A percentile compares a stretch with the other conserved stretches of the same genome.
Evolutionary conservation across 1,140 invertebrate species (phyloP).

Genomic region (Papilio aristodemus): DNA sequence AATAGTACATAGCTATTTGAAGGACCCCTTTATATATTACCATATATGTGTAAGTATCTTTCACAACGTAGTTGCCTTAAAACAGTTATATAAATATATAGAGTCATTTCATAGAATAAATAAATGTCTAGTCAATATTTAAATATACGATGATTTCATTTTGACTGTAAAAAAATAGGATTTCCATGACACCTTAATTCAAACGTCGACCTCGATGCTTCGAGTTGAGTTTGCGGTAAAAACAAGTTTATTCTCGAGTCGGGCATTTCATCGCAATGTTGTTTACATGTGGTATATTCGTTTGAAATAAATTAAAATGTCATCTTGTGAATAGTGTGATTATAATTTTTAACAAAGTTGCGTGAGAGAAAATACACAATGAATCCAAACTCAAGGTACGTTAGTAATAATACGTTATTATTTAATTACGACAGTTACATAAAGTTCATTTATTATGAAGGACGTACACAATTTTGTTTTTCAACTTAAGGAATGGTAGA

Average conservation of each 20-base stretch:
- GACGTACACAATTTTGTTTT: not conserved
- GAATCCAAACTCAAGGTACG: not conserved
- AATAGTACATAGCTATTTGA: too few species aligned
- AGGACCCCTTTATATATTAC: too few species aligned
- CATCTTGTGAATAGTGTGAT: not conserved
- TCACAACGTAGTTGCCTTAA: not conserved
- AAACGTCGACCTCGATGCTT: not conserved
- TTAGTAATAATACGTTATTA: not conserved
- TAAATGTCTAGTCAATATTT: not conserved
- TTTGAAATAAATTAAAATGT: not conserved
- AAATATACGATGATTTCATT: not conserved
- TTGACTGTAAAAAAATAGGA: slow-evolving; percentile 10
- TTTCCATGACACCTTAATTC: not conserved
- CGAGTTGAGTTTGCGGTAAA: not conserved
- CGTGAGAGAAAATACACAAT: not conserved
- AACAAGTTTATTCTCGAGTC: slow-evolving; percentile 8
- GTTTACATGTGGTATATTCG: not conserved
- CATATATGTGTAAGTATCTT: not conserved
- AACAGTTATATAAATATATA: too few species aligned
- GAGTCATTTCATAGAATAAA: not conserved
- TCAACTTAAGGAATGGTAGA: not conserved
- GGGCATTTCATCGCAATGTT: slow-evolving; percentile 2
- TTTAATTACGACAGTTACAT: not conserved
- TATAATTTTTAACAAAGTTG: not conserved
- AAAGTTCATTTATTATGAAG: not conserved